phyloP scores from a whole-genome alignment of 2,797 vertebrate species.

The Oreochromis mossambicus region DNA sequence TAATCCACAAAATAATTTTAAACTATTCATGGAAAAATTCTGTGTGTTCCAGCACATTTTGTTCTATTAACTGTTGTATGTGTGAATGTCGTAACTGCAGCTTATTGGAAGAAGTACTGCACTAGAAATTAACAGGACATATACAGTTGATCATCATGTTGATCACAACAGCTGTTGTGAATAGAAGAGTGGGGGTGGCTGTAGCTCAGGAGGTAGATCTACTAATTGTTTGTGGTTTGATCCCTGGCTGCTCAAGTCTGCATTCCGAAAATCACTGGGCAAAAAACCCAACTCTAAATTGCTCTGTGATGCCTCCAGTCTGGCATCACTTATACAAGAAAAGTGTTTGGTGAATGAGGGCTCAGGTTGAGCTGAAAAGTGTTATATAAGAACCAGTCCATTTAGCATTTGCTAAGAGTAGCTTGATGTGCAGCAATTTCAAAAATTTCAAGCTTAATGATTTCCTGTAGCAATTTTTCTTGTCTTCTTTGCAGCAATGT shows the following conservation, averaged over 20 bases:
- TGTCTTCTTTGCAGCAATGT: not conserved
- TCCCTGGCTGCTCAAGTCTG: not conserved
- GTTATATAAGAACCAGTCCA: not conserved
- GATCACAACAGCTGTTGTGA: not conserved
- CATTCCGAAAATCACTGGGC: not conserved
- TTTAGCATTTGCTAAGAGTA: not conserved
- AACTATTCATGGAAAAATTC: not conserved
- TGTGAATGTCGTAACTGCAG: not conserved
- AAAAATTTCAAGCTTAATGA: not conserved
- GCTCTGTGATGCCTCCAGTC: not conserved
- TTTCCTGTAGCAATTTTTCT: not conserved
- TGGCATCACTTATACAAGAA: not conserved
- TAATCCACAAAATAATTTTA: not conserved
- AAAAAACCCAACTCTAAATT: not conserved
- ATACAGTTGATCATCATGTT: not conserved
- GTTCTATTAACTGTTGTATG: not conserved
- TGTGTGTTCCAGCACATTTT: not conserved
- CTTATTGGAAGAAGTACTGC: not conserved
- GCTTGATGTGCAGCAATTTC: not conserved
- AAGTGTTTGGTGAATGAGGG: not conserved
- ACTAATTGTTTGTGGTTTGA: not conserved
- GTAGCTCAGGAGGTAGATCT: not conserved
- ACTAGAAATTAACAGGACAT: not conserved
- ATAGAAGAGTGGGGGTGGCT: not conserved
- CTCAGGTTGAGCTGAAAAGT: not conserved